Conservation (phyloP, 2,797 vertebrate genomes). For the Rhynchotus rufescens region DNA sequence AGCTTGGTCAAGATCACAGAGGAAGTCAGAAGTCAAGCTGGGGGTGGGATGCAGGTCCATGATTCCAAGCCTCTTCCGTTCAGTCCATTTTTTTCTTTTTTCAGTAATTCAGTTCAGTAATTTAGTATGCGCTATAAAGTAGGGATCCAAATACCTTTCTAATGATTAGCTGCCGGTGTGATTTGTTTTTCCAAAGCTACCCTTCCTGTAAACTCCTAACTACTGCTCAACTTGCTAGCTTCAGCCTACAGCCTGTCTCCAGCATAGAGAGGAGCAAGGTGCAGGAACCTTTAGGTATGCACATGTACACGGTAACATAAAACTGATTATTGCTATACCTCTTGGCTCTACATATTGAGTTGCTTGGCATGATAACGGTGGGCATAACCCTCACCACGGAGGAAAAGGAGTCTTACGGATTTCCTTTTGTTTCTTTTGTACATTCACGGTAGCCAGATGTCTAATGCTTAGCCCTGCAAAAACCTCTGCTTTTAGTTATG, state of each 20-base stretch:
- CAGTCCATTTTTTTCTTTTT: neutral
- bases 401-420: neutral
- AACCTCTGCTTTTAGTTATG: neutral
- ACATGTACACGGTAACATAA: neutral
- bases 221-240: neutral
- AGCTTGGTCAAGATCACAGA: neutral
- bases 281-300: neutral
- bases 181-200: neutral
- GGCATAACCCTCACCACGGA: neutral
- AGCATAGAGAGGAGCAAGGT: neutral
- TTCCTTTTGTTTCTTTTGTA: neutral
- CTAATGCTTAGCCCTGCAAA: neutral
- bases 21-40: neutral
- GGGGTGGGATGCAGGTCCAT: neutral
- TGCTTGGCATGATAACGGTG: neutral
- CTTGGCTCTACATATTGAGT: neutral
- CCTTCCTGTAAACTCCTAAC: neutral
- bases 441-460: neutral
- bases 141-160: neutral
- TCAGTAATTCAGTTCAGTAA: neutral
- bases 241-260: neutral
- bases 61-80: neutral
- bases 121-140: neutral
- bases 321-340: neutral
- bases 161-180: neutral